These are phyloP conservation scores for Ligdia adustata DNA, from an alignment of 2,888 invertebrate species.

Conservation along the genomic window DNA sequence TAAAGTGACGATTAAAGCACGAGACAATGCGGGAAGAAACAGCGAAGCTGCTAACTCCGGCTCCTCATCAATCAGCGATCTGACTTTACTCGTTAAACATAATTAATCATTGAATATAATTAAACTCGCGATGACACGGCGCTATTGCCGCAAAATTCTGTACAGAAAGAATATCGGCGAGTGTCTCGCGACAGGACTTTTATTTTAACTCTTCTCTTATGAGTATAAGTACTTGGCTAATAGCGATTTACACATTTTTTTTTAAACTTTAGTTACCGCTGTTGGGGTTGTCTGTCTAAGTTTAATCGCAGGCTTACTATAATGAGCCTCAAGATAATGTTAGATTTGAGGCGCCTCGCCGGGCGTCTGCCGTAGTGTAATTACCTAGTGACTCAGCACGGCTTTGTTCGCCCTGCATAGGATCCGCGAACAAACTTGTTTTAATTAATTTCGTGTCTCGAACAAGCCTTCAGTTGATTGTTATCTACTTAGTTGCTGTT, in stretches of 20 bases:
- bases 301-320: constrained; percentile 48
- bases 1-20: constrained; percentile 75
- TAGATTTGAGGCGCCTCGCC: constrained; percentile 71
- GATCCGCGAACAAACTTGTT: constrained; percentile 84
- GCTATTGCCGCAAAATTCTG: constrained; percentile 61
- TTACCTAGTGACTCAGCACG: constrained; percentile 82
- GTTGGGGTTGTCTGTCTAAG: constrained; percentile 32
- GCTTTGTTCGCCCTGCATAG: constrained; percentile 82
- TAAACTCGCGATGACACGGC: constrained; percentile 81
- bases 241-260: no score
- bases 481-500: constrained; percentile 83
- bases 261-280: constrained; percentile 1
- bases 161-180: constrained; percentile 51
- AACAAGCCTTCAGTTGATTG: constrained; percentile 82
- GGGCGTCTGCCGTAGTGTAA: constrained; percentile 72
- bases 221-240: constrained; percentile 40
- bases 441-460: constrained; percentile 84
- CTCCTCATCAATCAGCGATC: constrained; percentile 78
- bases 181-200: constrained; percentile 41
- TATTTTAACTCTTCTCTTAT: constrained; percentile 49
- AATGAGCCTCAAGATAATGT: constrained; percentile 69
- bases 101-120: constrained; percentile 82
- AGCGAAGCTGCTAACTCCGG: constrained; percentile 62
- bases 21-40: constrained; percentile 70
- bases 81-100: constrained; percentile 71